Conservation (phyloP, 2,888 invertebrate genomes). For the Polia nebulosa region DNA sequence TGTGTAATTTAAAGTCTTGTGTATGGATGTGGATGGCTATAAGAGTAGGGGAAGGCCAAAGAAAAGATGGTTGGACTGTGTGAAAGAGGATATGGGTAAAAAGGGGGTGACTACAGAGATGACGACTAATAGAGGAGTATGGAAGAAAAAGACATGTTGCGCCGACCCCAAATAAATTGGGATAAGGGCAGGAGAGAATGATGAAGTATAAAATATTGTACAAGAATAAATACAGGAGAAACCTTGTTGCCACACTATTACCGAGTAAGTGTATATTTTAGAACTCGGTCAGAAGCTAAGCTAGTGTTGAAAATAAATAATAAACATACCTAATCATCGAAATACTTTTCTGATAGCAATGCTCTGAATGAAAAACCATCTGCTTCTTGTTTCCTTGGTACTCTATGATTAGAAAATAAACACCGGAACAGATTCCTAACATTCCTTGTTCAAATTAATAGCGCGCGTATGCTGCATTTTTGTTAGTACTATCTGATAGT, state of each 20-base stretch:
- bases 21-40: too few species aligned
- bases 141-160: too few species aligned
- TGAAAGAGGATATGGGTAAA: too few species aligned
- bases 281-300: not conserved
- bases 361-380: conserved; percentile 10
- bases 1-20: too few species aligned
- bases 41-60: too few species aligned
- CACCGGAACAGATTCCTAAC: conserved; percentile 26
- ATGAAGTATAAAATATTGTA: not conserved
- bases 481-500: not conserved
- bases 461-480: not conserved
- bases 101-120: too few species aligned
- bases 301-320: not conserved
- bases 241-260: too few species aligned
- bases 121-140: too few species aligned
- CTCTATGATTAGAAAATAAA: conserved; percentile 32
- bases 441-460: conserved; percentile 13
- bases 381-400: conserved; percentile 31
- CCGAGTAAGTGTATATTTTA: not conserved
- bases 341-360: conserved; percentile 12
- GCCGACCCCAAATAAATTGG: too few species aligned
- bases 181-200: too few species aligned
- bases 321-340: not conserved
- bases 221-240: not conserved
- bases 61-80: too few species aligned